Evolutionary conservation across 2,113 vertebrate species (phyloP).

Genomic region (Phoxinus phoxinus): DNA sequence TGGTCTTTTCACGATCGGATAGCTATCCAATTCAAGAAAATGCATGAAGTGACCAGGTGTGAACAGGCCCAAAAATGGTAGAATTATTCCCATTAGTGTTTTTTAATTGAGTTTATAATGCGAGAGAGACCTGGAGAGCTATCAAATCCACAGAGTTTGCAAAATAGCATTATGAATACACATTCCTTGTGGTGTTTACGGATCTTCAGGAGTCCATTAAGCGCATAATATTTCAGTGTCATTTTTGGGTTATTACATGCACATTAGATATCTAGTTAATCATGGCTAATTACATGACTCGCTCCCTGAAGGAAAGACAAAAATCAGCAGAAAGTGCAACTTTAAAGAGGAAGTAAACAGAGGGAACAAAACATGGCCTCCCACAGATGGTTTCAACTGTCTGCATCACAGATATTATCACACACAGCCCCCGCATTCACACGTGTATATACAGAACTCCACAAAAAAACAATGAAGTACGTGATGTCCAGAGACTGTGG

Average conservation of each 20-base stretch:
- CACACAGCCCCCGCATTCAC: slow-evolving; percentile 23
- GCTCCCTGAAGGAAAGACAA: slow-evolving; percentile 19
- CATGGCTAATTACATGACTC: slow-evolving; percentile 21
- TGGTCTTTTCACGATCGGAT: too few relatives aligned
- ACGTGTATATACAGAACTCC: slow-evolving; percentile 5
- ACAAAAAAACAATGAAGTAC: not conserved
- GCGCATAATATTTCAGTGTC: slow-evolving; percentile 14
- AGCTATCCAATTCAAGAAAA: too few relatives aligned
- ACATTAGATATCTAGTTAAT: slow-evolving; percentile 38
- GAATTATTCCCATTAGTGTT: slow-evolving; percentile 8
- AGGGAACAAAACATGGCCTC: slow-evolving; percentile 30
- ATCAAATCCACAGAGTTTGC: not conserved
- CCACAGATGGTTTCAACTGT: slow-evolving; percentile 18
- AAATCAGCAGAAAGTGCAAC: not conserved
- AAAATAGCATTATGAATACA: not conserved
- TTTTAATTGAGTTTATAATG: slow-evolving; percentile 2
- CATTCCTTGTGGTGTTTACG: not conserved
- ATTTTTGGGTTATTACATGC: slow-evolving; percentile 18
- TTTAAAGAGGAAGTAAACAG: slow-evolving; percentile 22
- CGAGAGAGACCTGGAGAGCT: not conserved
- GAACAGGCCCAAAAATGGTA: not conserved
- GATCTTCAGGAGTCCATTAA: slow-evolving; percentile 10
- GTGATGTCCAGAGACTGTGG: slow-evolving; percentile 8
- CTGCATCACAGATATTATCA: slow-evolving; percentile 5
- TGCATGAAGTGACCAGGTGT: too few relatives aligned